These are phyloP conservation scores for Oscheius myriophilus DNA, from an alignment of 2,888 invertebrate species.

Conservation along the genomic window DNA sequence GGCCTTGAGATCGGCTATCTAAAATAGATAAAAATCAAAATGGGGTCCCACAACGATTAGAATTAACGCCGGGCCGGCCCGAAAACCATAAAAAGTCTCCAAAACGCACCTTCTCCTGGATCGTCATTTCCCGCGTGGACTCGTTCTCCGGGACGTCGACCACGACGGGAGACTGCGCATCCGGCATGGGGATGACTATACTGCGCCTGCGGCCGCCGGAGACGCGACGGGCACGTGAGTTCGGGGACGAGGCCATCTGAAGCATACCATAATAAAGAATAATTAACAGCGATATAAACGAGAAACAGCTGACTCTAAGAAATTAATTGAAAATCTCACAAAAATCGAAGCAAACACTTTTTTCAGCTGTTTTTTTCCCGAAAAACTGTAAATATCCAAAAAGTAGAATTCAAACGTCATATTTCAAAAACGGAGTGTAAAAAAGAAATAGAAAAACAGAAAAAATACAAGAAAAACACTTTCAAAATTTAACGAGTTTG, in stretches of 20 bases:
- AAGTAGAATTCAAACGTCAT: too few species aligned
- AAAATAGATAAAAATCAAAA: not conserved
- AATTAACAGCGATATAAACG: too few species aligned
- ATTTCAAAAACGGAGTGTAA: too few species aligned
- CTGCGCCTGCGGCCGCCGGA: conserved; percentile 13
- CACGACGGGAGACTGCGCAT: conserved; percentile 1
- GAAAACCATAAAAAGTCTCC: not conserved
- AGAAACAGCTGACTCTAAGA: not conserved
- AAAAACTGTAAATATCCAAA: too few species aligned
- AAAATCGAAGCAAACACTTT: not conserved
- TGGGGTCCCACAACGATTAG: too few species aligned
- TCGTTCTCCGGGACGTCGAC: conserved; percentile 7
- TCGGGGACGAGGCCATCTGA: too few species aligned
- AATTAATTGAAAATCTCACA: not conserved
- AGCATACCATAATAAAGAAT: too few species aligned
- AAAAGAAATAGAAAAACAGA: too few species aligned
- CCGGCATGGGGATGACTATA: not conserved
- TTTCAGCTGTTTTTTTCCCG: too few species aligned
- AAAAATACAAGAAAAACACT: too few species aligned
- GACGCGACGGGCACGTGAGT: not conserved
- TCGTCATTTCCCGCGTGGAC: conserved; percentile 4
- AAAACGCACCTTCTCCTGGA: conserved; percentile 1
- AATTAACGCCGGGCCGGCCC: too few species aligned
- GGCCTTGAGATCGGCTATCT: conserved; percentile 2
- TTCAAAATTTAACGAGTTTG: too few species aligned